Evolutionary conservation across 2,888 invertebrate species (phyloP).

Genomic region (Allacma fusca): DNA sequence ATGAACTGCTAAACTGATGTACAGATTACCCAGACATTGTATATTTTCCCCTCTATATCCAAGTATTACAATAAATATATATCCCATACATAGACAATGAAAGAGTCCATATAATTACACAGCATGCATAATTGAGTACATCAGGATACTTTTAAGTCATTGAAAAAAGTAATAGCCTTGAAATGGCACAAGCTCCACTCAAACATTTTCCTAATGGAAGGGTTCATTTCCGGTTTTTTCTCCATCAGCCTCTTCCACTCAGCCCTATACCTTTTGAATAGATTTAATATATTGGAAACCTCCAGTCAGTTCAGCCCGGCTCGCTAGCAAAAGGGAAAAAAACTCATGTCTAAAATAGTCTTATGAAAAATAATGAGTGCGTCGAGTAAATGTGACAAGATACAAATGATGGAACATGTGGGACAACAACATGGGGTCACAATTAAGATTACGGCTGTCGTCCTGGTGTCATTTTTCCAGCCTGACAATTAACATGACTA

Average conservation of each 20-base stretch:
- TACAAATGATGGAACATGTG: constrained; percentile 55
- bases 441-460: constrained; percentile 42
- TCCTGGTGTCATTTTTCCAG: not conserved
- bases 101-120: too few species aligned
- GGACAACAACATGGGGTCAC: constrained; percentile 40
- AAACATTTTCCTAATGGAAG: not conserved
- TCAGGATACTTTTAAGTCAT: not conserved
- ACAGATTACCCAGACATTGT: not conserved
- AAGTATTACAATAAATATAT: too few species aligned
- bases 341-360: constrained; percentile 9
- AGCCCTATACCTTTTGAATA: not conserved
- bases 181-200: not conserved
- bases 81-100: too few species aligned
- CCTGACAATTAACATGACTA: constrained; percentile 9
- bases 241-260: not conserved
- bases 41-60: too few species aligned
- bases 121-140: too few species aligned
- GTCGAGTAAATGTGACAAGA: constrained; percentile 50
- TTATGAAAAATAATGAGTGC: constrained; percentile 47
- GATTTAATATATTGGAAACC: too few species aligned
- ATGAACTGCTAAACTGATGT: not conserved
- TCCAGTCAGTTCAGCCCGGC: too few species aligned
- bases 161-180: constrained; percentile 7
- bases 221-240: not conserved
- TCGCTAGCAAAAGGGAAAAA: not conserved